A percentile compares a stretch with the other conserved stretches of the same genome.
Evolutionary conservation across 1,140 invertebrate species (phyloP).

Genomic region (Brachionus rubens): DNA sequence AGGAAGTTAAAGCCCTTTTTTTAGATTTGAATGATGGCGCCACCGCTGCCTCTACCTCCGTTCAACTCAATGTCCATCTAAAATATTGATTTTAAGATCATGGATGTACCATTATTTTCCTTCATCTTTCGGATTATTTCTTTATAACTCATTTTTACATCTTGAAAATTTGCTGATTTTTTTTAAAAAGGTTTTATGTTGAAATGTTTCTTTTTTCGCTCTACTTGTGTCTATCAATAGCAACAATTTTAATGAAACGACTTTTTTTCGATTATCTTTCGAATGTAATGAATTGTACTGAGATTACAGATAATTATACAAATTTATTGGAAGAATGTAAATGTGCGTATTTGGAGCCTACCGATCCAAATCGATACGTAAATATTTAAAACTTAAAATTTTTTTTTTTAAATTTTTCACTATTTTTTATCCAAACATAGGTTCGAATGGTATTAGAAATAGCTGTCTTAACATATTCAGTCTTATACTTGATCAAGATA

Average conservation of each 20-base stretch:
- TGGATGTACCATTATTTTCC: no score
- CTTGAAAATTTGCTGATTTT: no score
- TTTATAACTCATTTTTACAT: no score
- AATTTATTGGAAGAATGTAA: constrained; percentile 11
- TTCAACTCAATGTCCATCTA: no score
- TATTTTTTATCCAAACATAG: background rate
- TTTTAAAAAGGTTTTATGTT: constrained; percentile 28
- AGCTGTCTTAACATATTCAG: constrained; percentile 10
- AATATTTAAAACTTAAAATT: no score
- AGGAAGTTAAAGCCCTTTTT: no score
- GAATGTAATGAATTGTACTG: constrained; percentile 2
- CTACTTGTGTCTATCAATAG: background rate
- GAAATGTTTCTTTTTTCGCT: constrained; percentile 40
- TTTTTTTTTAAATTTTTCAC: background rate
- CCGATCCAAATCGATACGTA: constrained; percentile 8
- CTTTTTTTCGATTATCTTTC: constrained; percentile 22
- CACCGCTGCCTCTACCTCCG: no score
- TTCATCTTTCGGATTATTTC: no score
- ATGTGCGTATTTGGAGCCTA: constrained; percentile 36
- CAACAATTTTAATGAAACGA: constrained; percentile 23
- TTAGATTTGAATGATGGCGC: no score
- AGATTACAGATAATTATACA: background rate
- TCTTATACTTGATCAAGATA: constrained; percentile 22
- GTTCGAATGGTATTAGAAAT: constrained; percentile 29
- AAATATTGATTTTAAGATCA: no score